phyloP scores from a whole-genome alignment of 2,113 vertebrate species.

The Dryoscopus gambensis region DNA sequence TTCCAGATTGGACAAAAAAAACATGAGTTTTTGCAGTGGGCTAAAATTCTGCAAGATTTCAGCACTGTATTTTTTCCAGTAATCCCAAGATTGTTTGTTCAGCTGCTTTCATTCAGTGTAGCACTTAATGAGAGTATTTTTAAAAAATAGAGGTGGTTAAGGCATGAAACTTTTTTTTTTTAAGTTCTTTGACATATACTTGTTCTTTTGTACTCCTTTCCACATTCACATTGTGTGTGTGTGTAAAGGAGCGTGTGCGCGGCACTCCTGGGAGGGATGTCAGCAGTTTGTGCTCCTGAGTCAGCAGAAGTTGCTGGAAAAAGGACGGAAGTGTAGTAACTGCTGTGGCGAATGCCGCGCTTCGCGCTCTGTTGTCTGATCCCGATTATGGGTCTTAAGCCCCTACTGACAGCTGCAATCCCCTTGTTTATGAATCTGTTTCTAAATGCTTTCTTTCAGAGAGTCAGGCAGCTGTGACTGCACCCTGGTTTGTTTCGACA shows the following conservation, averaged over 20 bases:
- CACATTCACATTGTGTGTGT: not conserved
- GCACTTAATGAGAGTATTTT: not conserved
- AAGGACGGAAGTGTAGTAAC: not conserved
- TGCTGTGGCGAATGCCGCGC: fast-evolving
- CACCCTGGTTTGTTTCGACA: not conserved
- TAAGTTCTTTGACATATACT: not conserved
- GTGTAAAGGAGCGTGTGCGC: not conserved
- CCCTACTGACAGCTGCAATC: slow-evolving; percentile 20
- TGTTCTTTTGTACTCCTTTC: not conserved
- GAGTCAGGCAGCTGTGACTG: not conserved
- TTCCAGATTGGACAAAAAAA: slow-evolving; percentile 11
- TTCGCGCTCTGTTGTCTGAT: not conserved
- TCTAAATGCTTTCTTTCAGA: not conserved
- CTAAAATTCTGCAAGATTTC: not conserved
- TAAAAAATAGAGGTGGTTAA: not conserved
- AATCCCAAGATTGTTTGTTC: slow-evolving; percentile 31
- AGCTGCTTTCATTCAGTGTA: slow-evolving; percentile 38
- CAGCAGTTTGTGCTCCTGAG: not conserved
- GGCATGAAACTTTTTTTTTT: not conserved
- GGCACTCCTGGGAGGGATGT: not conserved
- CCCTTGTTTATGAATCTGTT: slow-evolving; percentile 35
- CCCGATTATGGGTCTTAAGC: slow-evolving; percentile 4
- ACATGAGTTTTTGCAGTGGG: not conserved
- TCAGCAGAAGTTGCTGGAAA: slow-evolving; percentile 35
- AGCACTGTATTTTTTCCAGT: not conserved